Base-by-base conservation (phyloP, 2,888 invertebrate species). In the Melangyna quadrimaculata region DNA sequence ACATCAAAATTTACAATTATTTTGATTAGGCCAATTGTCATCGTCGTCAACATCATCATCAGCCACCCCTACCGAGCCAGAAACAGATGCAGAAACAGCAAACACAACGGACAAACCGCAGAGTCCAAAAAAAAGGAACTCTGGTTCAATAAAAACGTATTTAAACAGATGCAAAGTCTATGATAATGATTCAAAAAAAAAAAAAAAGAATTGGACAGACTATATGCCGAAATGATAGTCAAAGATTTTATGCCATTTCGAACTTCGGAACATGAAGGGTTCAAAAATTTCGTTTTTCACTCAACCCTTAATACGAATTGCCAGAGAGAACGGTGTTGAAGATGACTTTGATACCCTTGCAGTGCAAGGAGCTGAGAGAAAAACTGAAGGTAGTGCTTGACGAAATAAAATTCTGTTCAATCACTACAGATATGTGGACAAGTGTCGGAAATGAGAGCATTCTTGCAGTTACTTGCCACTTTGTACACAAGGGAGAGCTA, bases 391-490 rank as follows among this genome's bases (percentile, higher is more conserved):
- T 9, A 48, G 8, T 48, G 48, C 19, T 27, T 27, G 27, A 27
- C 27, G 27, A 27, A 27, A 22, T 48, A 22, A 48, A 22, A 22
- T 48, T 19, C 48, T 48, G 48, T 19, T 19, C 51, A 4, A 22
- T 67, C 19, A 67, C 67, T 12, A 48, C 67, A 10, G 67, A 67
- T 35, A 48, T 48, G 48, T 48, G 10, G 48, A 9, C 48, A 22
- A 48, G 48, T 48, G 48, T 22, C 9, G 22, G 9, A 22, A 48
- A 48, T 22, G 19, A 48, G 19, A 22, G 48, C 2, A 9, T 48
- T 9, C 4, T 48, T 7, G 48, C 48, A 9, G 48, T 48, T 3
- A 48, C 22, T 9, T 48, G 48, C 10, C 43, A 61, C 37, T 57
- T 59, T 59, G 7, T 57, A 4, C 27, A 27, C 27, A 27, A 5